phyloP scores from a whole-genome alignment of 1,140 invertebrate species.

The Arctopsyche grandis region DNA sequence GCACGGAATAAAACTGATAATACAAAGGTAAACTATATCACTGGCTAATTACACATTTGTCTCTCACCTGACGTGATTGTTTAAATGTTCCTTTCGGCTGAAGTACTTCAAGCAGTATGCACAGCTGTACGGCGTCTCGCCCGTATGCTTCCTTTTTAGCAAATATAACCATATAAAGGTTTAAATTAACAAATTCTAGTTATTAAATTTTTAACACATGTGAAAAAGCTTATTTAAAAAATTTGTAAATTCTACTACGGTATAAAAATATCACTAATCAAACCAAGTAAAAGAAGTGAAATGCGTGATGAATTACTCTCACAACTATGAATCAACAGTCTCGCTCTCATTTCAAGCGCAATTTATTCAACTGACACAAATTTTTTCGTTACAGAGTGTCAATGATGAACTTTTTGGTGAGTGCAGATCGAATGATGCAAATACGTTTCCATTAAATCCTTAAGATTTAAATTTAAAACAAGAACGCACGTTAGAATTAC shows the following conservation, averaged over 20 bases:
- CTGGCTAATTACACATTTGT: neutral
- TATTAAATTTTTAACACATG: neutral
- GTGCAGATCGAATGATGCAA: no score
- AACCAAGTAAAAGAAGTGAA: slow-evolving; percentile 28
- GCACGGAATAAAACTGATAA: slow-evolving; percentile 4
- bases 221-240: no score
- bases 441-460: no score
- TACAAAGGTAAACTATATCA: neutral
- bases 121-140: slow-evolving; percentile 79
- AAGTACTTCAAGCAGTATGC: slow-evolving; percentile 77
- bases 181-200: neutral
- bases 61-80: slow-evolving; percentile 65
- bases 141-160: slow-evolving; percentile 72
- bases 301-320: slow-evolving; percentile 17
- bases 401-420: no score
- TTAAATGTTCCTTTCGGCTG: slow-evolving; percentile 75
- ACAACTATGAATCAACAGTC: neutral
- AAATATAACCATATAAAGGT: slow-evolving; percentile 33
- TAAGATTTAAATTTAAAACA: no score
- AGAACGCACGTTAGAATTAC: no score
- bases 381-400: no score
- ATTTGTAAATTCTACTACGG: no score
- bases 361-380: slow-evolving; percentile 3
- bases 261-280: neutral
- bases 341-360: neutral